Evolutionary conservation across 2,888 invertebrate species (phyloP).

Genomic region (Camponotus fellah): DNA sequence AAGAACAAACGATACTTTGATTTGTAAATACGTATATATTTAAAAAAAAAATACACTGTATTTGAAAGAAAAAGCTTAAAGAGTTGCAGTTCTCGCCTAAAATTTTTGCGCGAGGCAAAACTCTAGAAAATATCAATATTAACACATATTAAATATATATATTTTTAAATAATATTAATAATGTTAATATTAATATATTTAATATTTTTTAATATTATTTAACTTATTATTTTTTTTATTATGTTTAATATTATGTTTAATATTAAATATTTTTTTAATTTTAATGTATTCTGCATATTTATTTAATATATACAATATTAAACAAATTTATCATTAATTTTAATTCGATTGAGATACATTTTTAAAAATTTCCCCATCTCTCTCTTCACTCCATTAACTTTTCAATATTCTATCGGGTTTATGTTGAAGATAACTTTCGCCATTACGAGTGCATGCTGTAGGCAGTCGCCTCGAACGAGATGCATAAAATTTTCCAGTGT

Average conservation of each 20-base stretch:
- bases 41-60: background rate
- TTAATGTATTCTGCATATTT: background rate
- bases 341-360: background rate
- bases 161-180: too few relatives aligned
- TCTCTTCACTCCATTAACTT: background rate
- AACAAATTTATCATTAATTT: background rate
- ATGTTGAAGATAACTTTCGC: slow-evolving; percentile 36
- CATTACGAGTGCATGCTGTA: slow-evolving; percentile 32
- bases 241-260: too few relatives aligned
- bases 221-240: background rate
- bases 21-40: background rate
- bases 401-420: background rate
- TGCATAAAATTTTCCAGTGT: slow-evolving; percentile 32
- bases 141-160: too few relatives aligned
- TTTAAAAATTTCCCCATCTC: background rate
- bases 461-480: background rate
- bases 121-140: background rate
- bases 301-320: too few relatives aligned
- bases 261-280: background rate
- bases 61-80: background rate
- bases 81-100: background rate
- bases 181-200: background rate
- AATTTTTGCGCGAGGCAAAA: background rate
- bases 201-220: background rate
- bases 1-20: background rate